Conservation (phyloP, 1,140 invertebrate genomes). For the Microplitis mediator region DNA sequence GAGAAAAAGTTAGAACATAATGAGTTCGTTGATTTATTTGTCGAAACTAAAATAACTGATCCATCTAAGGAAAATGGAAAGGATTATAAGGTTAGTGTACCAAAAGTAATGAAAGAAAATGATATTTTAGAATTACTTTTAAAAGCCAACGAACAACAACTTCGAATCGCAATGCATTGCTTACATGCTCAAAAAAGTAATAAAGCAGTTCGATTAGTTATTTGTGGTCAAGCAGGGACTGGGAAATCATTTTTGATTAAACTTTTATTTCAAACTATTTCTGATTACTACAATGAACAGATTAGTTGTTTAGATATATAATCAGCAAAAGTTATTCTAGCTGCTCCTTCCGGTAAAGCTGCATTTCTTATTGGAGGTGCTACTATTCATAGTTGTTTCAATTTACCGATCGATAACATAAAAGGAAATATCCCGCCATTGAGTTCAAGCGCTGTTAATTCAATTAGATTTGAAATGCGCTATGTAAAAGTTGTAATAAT, state of each 20-base stretch:
- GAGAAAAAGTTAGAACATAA: neutral
- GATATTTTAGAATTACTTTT: conserved; percentile 10
- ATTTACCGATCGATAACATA: conserved; percentile 40
- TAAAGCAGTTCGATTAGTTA: conserved; percentile 30
- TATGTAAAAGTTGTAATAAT: conserved; percentile 49
- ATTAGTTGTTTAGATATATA: conserved; percentile 27
- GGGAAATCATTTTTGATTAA: conserved; percentile 27
- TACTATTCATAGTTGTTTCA: conserved; percentile 47
- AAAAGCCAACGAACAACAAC: conserved; percentile 15
- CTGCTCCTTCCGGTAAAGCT: conserved; percentile 50
- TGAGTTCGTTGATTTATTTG: conserved; percentile 1
- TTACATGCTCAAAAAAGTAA: conserved; percentile 1
- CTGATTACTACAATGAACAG: conserved; percentile 26
- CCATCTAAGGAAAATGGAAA: neutral
- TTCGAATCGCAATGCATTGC: conserved; percentile 7
- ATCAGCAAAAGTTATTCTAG: conserved; percentile 37
- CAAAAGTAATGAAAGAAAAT: conserved; percentile 1
- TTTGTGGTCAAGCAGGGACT: conserved; percentile 23
- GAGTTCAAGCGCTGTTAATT: conserved; percentile 30
- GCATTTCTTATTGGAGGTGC: conserved; percentile 45
- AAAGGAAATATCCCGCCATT: conserved; percentile 20
- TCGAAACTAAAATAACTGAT: neutral
- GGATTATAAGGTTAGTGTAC: conserved; percentile 5
- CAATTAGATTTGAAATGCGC: conserved; percentile 30
- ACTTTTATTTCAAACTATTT: conserved; percentile 30